Percentiles rank a stretch among this genome's conserved stretches.
Conservation (phyloP, 2,888 invertebrate species). For the Scaptomyza polygonia region DNA sequence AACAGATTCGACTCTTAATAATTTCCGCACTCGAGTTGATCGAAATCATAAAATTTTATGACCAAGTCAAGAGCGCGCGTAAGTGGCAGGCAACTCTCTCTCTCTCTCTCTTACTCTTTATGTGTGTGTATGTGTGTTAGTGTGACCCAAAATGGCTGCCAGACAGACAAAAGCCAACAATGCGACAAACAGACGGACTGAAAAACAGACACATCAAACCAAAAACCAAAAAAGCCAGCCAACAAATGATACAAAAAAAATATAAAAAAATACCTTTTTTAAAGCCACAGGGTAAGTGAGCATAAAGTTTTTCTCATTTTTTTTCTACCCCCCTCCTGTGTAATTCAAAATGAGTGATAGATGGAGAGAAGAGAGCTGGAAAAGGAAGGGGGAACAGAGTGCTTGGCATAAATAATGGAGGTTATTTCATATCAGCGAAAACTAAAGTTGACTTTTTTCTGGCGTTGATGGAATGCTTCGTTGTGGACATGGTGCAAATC, state of each 20-base stretch:
- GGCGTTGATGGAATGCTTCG: conserved; percentile 52
- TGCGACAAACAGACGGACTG: conserved; percentile 33
- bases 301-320: conserved; percentile 54
- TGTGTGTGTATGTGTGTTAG: conserved; percentile 21
- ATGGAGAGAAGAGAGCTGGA: conserved; percentile 11
- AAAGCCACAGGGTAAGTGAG: conserved; percentile 66
- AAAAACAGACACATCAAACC: conserved; percentile 34
- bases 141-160: conserved; percentile 47
- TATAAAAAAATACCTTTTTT: conserved; percentile 61
- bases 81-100: conserved; percentile 51
- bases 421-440: conserved; percentile 55
- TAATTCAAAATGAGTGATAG: conserved; percentile 41
- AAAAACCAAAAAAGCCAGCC: conserved; percentile 1
- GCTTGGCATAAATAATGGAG: conserved; percentile 51
- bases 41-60: conserved; percentile 82
- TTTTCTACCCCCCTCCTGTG: conserved; percentile 19
- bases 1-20: conserved; percentile 81
- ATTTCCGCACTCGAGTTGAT: conserved; percentile 82
- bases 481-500: conserved; percentile 3
- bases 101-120: conserved; percentile 5
- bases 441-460: conserved; percentile 61
- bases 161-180: conserved; percentile 65
- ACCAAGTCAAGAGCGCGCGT: conserved; percentile 69
- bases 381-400: neutral
- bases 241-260: conserved; percentile 8